Base-by-base conservation (phyloP, 2,113 vertebrate species). In the Cyprinus carpio region DNA sequence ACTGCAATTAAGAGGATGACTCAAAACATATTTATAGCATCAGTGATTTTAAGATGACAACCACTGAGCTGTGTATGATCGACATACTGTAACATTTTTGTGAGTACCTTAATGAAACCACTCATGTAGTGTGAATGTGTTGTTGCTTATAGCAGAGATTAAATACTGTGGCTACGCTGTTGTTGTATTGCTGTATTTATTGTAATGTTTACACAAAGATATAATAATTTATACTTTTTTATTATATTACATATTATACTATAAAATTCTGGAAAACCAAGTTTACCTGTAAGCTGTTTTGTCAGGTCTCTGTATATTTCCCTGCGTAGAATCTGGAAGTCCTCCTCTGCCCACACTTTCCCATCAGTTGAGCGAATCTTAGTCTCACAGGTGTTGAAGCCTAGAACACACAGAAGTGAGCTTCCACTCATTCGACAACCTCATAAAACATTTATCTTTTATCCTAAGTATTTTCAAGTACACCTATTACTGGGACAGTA, bases 321-420 rank as follows among this genome's bases (percentile, higher is more conserved):
- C 87, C 90, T 93, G 88, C 95, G 95, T n/a, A 96, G 87, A 87
- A 89, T 91, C 7, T 93, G 94, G 86, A 97, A 95, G 37, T 97
- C 95, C 0, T 95, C 93, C 56, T 96, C 95, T 0, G 91, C 93
- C 95, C 96, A 98, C 75, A 96, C 93, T 85, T 94, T 99, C 9
- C 96, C 96, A 91, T 97, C 96, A 58, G 96, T 90, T 78, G 95
- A 89, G n/a, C 88, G 93, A 90, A 96, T 95, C 91, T 95, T 97
- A 46, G 95, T 97, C 92, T 98, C 96, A 23, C 93, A 92, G 83
- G 94, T 93, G 93, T 95, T 99, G 90, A 99, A 99, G 89, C 97
- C 98, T 99, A 74, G 31, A 20, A 27, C 34, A 51, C 16, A 7
- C 25, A 65, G 25, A 49, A 49, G 43, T 69, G 62, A 69, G 64